Conservation (phyloP, 2,888 invertebrate species). For the Acrocera orbiculus region DNA sequence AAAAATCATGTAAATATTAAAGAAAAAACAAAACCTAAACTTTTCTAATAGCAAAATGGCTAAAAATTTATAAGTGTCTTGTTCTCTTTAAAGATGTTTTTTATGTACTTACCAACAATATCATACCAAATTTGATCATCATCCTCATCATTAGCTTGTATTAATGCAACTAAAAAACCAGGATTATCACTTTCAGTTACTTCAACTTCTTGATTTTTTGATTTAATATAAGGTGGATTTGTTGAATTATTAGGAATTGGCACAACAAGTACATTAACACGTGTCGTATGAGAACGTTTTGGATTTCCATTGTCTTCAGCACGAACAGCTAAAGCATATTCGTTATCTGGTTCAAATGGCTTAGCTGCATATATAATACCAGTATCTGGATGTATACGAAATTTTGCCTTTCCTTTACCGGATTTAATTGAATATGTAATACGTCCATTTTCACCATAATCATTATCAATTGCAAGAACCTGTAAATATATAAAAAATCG, state of each 20-base stretch:
- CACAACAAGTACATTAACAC: slow-evolving; percentile 52
- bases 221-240: slow-evolving; percentile 43
- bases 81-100: too few species aligned
- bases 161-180: slow-evolving; percentile 68
- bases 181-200: slow-evolving; percentile 73
- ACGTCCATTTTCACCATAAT: slow-evolving; percentile 64
- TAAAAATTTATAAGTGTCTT: too few species aligned
- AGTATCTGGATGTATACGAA: slow-evolving; percentile 63
- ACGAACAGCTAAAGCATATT: slow-evolving; percentile 28
- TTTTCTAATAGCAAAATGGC: too few species aligned
- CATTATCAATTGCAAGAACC: slow-evolving; percentile 70
- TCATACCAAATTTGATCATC: slow-evolving; percentile 79
- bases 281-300: slow-evolving; percentile 53
- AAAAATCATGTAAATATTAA: too few species aligned
- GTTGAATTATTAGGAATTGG: slow-evolving; percentile 40
- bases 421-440: slow-evolving; percentile 67
- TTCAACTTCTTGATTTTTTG: slow-evolving; percentile 47
- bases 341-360: slow-evolving; percentile 44
- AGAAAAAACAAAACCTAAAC: too few species aligned
- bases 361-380: slow-evolving; percentile 67
- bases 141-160: slow-evolving; percentile 75
- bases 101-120: slow-evolving; percentile 67
- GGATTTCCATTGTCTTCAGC: slow-evolving; percentile 68
- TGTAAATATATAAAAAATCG: slow-evolving; percentile 22
- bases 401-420: slow-evolving; percentile 58